Evolutionary conservation across 2,888 invertebrate species (phyloP), one percentile per base, ranked within the genome.

Genomic region (Phyto melanocephala): DNA sequence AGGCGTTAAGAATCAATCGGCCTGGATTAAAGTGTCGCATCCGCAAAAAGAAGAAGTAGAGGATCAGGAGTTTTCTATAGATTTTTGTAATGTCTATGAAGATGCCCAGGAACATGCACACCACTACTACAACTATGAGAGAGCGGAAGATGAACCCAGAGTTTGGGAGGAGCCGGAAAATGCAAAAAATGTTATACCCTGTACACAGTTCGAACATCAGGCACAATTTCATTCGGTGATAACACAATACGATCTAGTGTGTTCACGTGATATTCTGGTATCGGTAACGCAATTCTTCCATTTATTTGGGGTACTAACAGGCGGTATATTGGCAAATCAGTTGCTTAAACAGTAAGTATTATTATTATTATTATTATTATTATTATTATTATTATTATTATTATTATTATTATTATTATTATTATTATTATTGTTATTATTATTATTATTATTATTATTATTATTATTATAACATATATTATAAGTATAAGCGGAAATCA

Each of bases 211-310:
- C 80, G 88, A 90, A 60, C 91, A 91, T 84, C 85, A 89, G 62
- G 85, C 90, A 1, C 87, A 88, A 54, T 91, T 87, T 79, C 89
- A 89, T 17, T 91, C 91, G 76, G 87, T 91, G 70, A 90, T 91
- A 62, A 91, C 91, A n/a, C 91, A 92, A 88, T 92, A 90, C 80
- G 91, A 92, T 88, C 87, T 92, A 75, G 92, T 92, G 10, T 90
- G 92, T 85, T 91, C 92, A n/a, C 88, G 91, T 50, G 91, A 91
- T 83, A 92, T 92, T 67, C 87, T 92, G 17, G 91, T 92, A 40
- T 91, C 92, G 42, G 90, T 92, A 15, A 92, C 92, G n/a, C 92
- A 92, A 85, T 92, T 91, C 88, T 92, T 92, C 87, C 92, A 92
- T 86, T 86, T 92, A 40, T 91, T 92, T 83, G 92, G 92, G n/a